Evolutionary conservation across 2,113 vertebrate species (phyloP).

Genomic region (Macaca mulatta): DNA sequence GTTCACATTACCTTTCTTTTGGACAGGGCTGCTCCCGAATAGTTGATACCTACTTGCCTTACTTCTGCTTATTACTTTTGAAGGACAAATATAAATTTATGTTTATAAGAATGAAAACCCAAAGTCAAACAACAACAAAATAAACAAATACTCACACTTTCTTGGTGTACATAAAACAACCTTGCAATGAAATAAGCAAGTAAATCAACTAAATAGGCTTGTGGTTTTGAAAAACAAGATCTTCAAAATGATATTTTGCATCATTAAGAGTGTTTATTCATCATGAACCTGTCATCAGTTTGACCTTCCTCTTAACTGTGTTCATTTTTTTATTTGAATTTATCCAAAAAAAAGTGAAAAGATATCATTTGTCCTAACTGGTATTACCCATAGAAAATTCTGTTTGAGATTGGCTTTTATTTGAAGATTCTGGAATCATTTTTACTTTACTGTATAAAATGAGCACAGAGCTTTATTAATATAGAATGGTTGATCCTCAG

Average conservation of each 20-base stretch:
- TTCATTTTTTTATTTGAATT: not conserved
- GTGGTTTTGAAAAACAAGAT: not conserved
- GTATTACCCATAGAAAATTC: not conserved
- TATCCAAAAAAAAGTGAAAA: not conserved
- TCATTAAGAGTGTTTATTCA: not conserved
- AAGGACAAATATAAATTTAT: not conserved
- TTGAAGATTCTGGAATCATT: not conserved
- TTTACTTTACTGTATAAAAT: not conserved
- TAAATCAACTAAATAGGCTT: not conserved
- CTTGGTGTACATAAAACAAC: not conserved
- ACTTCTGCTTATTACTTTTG: not conserved
- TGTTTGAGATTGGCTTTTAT: constrained; percentile 1
- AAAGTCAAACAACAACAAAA: not conserved
- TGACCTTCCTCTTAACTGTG: not conserved
- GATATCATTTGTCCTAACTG: not conserved
- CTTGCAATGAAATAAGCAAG: not conserved
- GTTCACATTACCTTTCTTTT: not conserved
- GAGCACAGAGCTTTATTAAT: not conserved
- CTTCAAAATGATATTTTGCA: not conserved
- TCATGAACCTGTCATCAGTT: not conserved
- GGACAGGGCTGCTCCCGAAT: not conserved
- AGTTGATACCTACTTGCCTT: not conserved
- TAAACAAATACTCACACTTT: not conserved
- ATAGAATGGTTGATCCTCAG: not conserved
- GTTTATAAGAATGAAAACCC: not conserved